Evolutionary conservation across 2,888 invertebrate species (phyloP).

Genomic region (Mythimna pallens): DNA sequence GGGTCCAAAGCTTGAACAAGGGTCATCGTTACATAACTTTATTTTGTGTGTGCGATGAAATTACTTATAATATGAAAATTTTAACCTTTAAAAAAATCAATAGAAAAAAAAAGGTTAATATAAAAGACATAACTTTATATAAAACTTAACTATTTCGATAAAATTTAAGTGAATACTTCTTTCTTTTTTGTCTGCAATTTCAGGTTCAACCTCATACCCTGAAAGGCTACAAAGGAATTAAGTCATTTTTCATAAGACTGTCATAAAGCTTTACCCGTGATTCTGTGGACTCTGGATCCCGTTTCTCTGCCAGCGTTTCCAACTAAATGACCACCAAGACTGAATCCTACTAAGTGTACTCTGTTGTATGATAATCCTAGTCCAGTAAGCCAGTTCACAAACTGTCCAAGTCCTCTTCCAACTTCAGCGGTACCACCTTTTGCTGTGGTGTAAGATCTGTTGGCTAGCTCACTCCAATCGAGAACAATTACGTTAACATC

Average conservation of each 20-base stretch:
- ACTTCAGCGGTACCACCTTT: conserved; percentile 73
- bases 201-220: background rate
- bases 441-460: conserved; percentile 78
- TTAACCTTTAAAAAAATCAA: too few relatives aligned
- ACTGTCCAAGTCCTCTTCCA: conserved; percentile 74
- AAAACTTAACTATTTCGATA: too few relatives aligned
- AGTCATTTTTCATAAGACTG: background rate
- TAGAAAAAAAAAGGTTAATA: too few relatives aligned
- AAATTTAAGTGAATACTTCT: too few relatives aligned
- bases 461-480: conserved; percentile 83
- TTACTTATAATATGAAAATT: too few relatives aligned
- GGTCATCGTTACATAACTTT: background rate
- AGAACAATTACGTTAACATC: conserved; percentile 84
- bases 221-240: background rate
- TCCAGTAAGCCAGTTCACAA: conserved; percentile 74
- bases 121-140: too few relatives aligned
- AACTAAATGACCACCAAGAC: conserved; percentile 85
- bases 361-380: conserved; percentile 72
- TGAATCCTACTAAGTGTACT: conserved; percentile 85
- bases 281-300: conserved; percentile 72
- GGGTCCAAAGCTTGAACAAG: conserved; percentile 80
- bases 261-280: conserved; percentile 76
- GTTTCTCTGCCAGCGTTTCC: conserved; percentile 81
- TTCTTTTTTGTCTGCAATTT: background rate
- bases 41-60: background rate